Percentiles rank a stretch among this genome's conserved stretches.
phyloP scores from a whole-genome alignment of 2,888 invertebrate species.

The Ennomos fuscantarius region DNA sequence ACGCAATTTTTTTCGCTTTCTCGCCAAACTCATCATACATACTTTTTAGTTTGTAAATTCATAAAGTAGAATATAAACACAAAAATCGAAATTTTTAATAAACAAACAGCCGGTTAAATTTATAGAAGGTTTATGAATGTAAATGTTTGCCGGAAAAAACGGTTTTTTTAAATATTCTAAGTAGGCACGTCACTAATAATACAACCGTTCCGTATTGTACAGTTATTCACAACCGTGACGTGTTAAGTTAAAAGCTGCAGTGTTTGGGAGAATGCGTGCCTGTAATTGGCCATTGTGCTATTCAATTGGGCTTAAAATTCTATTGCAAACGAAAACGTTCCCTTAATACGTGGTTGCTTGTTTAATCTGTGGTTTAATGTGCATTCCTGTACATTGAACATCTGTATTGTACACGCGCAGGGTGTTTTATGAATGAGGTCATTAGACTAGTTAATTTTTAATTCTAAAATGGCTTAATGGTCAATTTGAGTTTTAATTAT shows the following conservation, averaged over 20 bases:
- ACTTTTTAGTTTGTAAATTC: too few species aligned
- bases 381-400: conserved; percentile 27
- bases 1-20: too few species aligned
- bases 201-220: background rate
- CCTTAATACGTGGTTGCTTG: too few species aligned
- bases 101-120: too few species aligned
- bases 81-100: too few species aligned
- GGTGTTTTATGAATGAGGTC: conserved; percentile 17
- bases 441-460: too few species aligned
- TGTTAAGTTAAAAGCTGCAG: conserved; percentile 17
- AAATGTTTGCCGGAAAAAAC: too few species aligned
- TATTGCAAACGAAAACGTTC: conserved; percentile 20
- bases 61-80: too few species aligned
- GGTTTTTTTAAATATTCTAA: background rate
- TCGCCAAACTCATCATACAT: too few species aligned
- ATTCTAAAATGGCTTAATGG: too few species aligned
- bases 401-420: conserved; percentile 26
- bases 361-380: conserved; percentile 11
- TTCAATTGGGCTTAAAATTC: conserved; percentile 31
- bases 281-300: conserved; percentile 29
- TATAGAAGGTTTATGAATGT: too few species aligned
- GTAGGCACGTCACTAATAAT: background rate
- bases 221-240: conserved; percentile 21
- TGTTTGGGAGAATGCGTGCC: conserved; percentile 25
- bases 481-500: too few species aligned